These are phyloP conservation scores for Encarsia formosa DNA, from an alignment of 2,888 invertebrate genomes.

Conservation along the genomic window DNA sequence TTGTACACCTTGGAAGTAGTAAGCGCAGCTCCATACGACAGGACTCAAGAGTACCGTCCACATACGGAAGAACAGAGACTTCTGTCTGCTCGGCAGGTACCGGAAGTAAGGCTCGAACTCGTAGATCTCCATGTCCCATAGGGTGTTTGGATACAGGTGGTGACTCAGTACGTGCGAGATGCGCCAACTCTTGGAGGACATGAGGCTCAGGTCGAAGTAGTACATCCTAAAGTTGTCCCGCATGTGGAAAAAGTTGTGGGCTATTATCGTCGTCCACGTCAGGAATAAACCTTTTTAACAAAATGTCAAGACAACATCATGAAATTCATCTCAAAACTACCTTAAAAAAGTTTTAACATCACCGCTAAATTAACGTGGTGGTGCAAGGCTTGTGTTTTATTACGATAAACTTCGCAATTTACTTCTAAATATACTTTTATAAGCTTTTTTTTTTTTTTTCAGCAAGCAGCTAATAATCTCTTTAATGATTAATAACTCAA, in stretches of 20 bases:
- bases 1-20: conserved; percentile 48
- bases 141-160: conserved; percentile 73
- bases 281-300: conserved; percentile 60
- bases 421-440: too few relatives aligned
- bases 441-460: too few relatives aligned
- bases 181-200: conserved; percentile 69
- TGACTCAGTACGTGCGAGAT: conserved; percentile 74
- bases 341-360: too few relatives aligned
- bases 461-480: too few relatives aligned
- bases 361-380: too few relatives aligned
- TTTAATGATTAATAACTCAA: too few relatives aligned
- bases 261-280: conserved; percentile 58
- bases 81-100: conserved; percentile 57
- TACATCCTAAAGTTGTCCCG: conserved; percentile 76
- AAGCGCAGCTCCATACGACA: conserved; percentile 48
- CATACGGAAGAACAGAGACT: conserved; percentile 54
- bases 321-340: too few relatives aligned
- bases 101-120: conserved; percentile 64
- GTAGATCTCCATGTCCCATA: conserved; percentile 70
- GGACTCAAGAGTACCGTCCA: conserved; percentile 56
- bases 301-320: too few relatives aligned
- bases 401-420: too few relatives aligned
- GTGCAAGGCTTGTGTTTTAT: too few relatives aligned
- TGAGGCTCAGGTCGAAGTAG: conserved; percentile 66
- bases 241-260: conserved; percentile 76